A percentile compares a stretch with the other conserved stretches of the same genome.
phyloP scores from a whole-genome alignment of 2,113 vertebrate genomes.

The Aphelocoma coerulescens region DNA sequence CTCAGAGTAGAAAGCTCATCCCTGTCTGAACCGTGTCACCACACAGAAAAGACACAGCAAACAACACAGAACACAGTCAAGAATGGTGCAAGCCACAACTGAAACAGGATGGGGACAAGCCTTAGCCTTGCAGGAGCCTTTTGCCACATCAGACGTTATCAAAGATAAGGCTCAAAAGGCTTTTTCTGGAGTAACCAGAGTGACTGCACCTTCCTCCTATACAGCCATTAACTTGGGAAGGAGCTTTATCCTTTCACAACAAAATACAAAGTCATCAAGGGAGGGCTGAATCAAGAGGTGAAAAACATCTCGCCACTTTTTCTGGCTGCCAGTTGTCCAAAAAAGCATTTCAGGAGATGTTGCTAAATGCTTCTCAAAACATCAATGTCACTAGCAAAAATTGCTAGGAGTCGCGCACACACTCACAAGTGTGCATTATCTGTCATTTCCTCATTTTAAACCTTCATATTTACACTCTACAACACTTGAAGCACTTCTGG shows the following conservation, averaged over 20 bases:
- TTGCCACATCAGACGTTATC: not conserved
- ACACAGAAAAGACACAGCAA: not conserved
- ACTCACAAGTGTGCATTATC: not conserved
- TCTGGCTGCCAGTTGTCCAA: not conserved
- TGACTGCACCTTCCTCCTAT: not conserved
- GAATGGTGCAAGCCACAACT: accelerated
- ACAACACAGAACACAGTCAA: accelerated
- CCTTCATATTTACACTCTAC: not conserved
- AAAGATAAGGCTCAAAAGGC: not conserved
- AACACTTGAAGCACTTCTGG: not conserved
- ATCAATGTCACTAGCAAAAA: not conserved
- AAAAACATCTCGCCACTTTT: not conserved
- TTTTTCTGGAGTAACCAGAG: not conserved
- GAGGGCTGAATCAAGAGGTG: not conserved
- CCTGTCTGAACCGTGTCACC: accelerated
- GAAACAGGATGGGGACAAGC: not conserved
- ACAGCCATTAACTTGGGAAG: not conserved
- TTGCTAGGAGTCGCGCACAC: accelerated
- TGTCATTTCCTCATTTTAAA: conserved; percentile 1
- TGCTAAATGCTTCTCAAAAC: not conserved
- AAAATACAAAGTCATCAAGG: not conserved
- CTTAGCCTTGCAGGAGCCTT: not conserved
- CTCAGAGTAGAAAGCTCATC: not conserved
- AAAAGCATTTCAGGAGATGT: not conserved
- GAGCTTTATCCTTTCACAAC: not conserved